Evolutionary conservation across 1,140 invertebrate genomes (phyloP).

Genomic region (Leptinotarsa texana): DNA sequence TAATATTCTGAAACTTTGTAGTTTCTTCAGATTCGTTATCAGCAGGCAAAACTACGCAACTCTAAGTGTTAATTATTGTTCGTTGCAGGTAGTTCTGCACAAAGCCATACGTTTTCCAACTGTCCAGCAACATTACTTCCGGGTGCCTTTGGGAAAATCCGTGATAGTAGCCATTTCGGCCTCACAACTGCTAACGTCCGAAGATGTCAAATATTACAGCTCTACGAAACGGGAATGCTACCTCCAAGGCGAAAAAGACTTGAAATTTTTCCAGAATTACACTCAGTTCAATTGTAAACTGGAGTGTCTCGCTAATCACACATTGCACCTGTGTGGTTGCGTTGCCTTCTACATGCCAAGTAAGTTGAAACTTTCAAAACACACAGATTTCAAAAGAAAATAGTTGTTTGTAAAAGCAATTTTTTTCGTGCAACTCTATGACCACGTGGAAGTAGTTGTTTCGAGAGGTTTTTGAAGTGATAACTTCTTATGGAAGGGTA

Average conservation of each 20-base stretch:
- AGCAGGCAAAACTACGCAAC: too few species aligned
- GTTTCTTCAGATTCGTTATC: too few species aligned
- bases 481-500: too few species aligned
- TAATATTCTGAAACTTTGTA: too few species aligned
- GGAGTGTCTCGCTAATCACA: conserved; percentile 75
- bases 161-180: conserved; percentile 60
- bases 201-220: conserved; percentile 53
- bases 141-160: conserved; percentile 60
- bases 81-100: conserved; percentile 37
- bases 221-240: conserved; percentile 65
- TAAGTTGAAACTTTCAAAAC: conserved; percentile 47
- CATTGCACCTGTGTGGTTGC: conserved; percentile 63
- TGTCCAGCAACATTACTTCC: conserved; percentile 55
- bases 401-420: too few species aligned
- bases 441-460: too few species aligned
- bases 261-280: conserved; percentile 57
- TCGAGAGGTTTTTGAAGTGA: too few species aligned
- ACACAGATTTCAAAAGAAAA: too few species aligned
- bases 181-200: conserved; percentile 61
- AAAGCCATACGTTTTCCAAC: conserved; percentile 36
- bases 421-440: too few species aligned
- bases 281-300: conserved; percentile 66
- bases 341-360: conserved; percentile 69
- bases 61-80: neutral
- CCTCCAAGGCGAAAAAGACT: conserved; percentile 64